Evolutionary conservation across 2,797 vertebrate species (phyloP).

Genomic region (Mus minutoides): DNA sequence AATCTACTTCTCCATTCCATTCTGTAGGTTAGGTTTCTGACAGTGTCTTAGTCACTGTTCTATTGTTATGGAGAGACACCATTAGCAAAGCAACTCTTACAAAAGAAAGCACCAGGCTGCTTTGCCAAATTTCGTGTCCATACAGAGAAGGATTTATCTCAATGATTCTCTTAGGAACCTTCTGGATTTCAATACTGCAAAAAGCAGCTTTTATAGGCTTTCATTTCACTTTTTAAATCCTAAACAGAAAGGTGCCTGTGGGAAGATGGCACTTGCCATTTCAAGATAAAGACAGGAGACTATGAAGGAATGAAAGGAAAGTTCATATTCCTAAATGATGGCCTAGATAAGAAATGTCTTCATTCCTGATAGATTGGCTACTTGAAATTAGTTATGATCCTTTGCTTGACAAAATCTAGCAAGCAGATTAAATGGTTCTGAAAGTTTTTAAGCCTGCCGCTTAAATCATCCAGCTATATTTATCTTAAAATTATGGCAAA

Average conservation of each 20-base stretch:
- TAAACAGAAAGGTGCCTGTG: background rate
- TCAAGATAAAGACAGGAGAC: background rate
- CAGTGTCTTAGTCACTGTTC: background rate
- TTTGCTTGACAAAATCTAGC: slow-evolving; percentile 41
- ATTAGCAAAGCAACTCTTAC: background rate
- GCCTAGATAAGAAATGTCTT: background rate
- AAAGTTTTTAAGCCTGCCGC: slow-evolving; percentile 30
- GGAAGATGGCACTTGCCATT: background rate
- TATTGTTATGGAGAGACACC: background rate
- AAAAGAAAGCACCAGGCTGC: background rate
- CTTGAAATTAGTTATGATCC: slow-evolving; percentile 34
- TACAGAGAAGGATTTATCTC: background rate
- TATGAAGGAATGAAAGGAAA: background rate
- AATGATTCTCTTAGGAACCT: background rate
- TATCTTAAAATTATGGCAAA: slow-evolving; percentile 67
- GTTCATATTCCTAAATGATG: slow-evolving; percentile 23
- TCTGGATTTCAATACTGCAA: background rate
- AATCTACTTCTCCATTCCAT: background rate
- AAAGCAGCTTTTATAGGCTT: background rate
- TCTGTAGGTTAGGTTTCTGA: background rate
- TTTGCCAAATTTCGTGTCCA: background rate
- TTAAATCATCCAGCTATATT: slow-evolving; percentile 50
- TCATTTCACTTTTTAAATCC: slow-evolving; percentile 6
- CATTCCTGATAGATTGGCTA: background rate
- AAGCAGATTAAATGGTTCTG: background rate